Conservation (phyloP, 2,797 vertebrate species). For the Erpetoichthys calabaricus region DNA sequence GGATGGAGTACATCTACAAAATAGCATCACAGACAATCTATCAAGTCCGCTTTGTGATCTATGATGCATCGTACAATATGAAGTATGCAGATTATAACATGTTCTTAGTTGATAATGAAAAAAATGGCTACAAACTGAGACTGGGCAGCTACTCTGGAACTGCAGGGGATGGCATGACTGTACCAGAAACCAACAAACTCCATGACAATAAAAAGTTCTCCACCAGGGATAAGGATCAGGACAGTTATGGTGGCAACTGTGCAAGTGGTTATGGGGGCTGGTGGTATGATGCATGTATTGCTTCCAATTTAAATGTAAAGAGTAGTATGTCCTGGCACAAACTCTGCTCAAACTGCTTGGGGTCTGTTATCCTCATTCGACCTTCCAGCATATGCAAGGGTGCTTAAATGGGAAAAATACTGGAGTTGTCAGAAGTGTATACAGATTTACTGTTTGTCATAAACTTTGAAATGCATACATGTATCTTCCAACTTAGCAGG, state of each 20-base stretch:
- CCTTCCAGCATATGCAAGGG: slow-evolving; percentile 16
- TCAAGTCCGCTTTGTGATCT: slow-evolving; percentile 30
- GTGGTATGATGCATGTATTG: slow-evolving; percentile 30
- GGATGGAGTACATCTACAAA: slow-evolving; percentile 32
- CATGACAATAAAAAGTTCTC: slow-evolving; percentile 41
- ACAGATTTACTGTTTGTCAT: too few relatives aligned
- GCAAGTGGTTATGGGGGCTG: slow-evolving; percentile 32
- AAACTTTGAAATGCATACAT: too few relatives aligned
- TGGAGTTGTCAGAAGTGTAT: too few relatives aligned
- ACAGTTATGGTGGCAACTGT: slow-evolving; percentile 34
- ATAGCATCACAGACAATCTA: slow-evolving; percentile 32
- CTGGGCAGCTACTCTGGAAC: slow-evolving; percentile 28
- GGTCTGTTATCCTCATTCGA: slow-evolving; percentile 32
- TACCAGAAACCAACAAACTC: slow-evolving; percentile 23
- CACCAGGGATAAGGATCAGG: slow-evolving; percentile 32
- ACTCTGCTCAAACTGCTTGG: slow-evolving; percentile 33
- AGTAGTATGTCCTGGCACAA: slow-evolving; percentile 25
- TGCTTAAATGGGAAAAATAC: too few relatives aligned
- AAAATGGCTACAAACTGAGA: slow-evolving; percentile 23
- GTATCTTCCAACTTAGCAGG: too few relatives aligned
- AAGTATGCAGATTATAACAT: slow-evolving; percentile 32
- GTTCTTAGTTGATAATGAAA: slow-evolving; percentile 29
- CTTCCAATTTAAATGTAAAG: slow-evolving; percentile 33
- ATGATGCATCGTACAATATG: slow-evolving; percentile 12
- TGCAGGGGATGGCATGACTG: slow-evolving; percentile 31